phyloP scores from a whole-genome alignment of 2,888 invertebrate species.

The Leptopilina myrica region DNA sequence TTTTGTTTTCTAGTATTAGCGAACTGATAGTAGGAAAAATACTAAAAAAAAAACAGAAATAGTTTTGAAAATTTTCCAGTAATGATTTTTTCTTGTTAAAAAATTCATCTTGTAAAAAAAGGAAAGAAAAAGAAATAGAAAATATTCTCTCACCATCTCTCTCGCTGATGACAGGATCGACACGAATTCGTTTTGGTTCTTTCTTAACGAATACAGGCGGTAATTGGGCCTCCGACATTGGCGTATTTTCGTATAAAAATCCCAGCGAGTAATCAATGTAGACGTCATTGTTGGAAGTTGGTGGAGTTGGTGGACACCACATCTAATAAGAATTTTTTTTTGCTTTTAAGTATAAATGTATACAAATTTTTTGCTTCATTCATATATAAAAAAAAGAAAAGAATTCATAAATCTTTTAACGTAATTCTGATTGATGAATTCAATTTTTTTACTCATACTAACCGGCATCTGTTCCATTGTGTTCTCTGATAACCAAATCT shows the following conservation, averaged over 20 bases:
- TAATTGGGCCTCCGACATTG: conserved; percentile 87
- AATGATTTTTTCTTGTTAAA: too few species aligned
- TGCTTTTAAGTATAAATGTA: conserved; percentile 2
- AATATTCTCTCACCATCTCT: conserved; percentile 74
- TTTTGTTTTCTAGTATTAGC: too few species aligned
- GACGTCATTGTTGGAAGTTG: conserved; percentile 93
- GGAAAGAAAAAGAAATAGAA: not conserved
- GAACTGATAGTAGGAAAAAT: too few species aligned
- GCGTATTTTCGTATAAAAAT: conserved; percentile 88
- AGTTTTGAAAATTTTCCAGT: too few species aligned
- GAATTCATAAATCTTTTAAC: not conserved
- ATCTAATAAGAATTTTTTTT: conserved; percentile 80
- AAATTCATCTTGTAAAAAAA: too few species aligned
- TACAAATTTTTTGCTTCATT: too few species aligned
- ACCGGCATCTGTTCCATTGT: conserved; percentile 89
- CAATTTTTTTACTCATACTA: conserved; percentile 77
- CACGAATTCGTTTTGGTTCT: conserved; percentile 84
- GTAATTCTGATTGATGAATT: not conserved
- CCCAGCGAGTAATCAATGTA: conserved; percentile 92
- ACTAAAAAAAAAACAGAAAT: too few species aligned
- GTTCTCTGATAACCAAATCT: conserved; percentile 88
- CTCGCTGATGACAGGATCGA: conserved; percentile 80
- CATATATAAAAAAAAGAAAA: too few species aligned
- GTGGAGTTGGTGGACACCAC: conserved; percentile 98
- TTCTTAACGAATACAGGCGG: conserved; percentile 89